Base-by-base conservation (phyloP, 2,797 vertebrate genomes). In the Hyperoplus lanceolatus region DNA sequence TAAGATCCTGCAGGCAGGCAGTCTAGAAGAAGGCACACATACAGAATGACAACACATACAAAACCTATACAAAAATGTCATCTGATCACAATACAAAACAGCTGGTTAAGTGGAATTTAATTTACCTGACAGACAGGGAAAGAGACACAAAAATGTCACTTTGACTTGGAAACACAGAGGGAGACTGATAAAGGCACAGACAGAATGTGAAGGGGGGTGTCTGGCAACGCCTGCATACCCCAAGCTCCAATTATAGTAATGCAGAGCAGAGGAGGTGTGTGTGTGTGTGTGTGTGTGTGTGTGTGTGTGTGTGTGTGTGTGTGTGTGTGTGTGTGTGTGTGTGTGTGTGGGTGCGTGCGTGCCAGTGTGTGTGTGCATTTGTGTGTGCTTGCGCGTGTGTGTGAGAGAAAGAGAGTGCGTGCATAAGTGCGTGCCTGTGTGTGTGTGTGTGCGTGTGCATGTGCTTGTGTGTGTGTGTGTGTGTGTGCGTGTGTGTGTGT, bases 191-290 rank as follows among this genome's bases (percentile, higher is more conserved):
- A 45, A 81, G 64, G 54, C 15, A 59, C 39, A 86, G 70, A 84
- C 53, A 75, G 63, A 65, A 62, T 72, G 55, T 67, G 42, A 49
- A 48, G 56, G 50, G n/a, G 41, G 62, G 36, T 15, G 66, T 84
- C 70, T 88, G 84, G 75, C 77, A 74, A 38, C 53, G 73, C 15
- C 76, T 86, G 64, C 61, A 68, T 70, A 82, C 55, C 48, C 75
- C 72, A 69, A 87, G 70, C 78, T 80, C 83, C 83, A 89, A 90
- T 92, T 93, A 90, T 70, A 90, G 86, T 81, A 87, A 91, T 92
- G 88, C 70, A 85, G 72, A 87, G 71, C 41, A 55, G 72, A 80
- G 75, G 38, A 66, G 80, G 55, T 77, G 69, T 29, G 58, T 60
- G 64, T 59, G 43, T 36, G 43, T 53, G 50, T 39, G 38, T 57